Percentiles rank a stretch among this genome's conserved stretches.
phyloP scores from a whole-genome alignment of 2,113 vertebrate species.

The Promerops cafer region DNA sequence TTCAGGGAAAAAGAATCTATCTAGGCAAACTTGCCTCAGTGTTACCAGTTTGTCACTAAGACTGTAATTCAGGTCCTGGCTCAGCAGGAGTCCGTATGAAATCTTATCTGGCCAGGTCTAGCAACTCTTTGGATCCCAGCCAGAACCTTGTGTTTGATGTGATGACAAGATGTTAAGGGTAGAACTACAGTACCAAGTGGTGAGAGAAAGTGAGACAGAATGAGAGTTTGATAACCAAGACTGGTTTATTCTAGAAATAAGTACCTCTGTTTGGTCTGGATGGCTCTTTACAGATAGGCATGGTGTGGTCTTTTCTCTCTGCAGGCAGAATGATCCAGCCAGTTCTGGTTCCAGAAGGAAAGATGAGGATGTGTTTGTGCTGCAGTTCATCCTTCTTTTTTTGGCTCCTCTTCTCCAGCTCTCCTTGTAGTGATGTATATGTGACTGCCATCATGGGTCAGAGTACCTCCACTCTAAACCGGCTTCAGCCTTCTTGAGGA shows the following conservation, averaged over 20 bases:
- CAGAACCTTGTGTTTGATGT: background rate
- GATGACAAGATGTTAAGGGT: background rate
- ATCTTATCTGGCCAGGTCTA: background rate
- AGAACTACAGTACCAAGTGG: background rate
- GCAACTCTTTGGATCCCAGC: background rate
- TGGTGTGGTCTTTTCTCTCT: background rate
- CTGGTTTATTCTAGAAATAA: background rate
- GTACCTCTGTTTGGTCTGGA: background rate
- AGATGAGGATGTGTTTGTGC: background rate
- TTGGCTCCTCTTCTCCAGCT: background rate
- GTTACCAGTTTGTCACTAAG: background rate
- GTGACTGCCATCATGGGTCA: rapidly evolving
- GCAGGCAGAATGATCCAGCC: background rate
- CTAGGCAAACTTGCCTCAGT: background rate
- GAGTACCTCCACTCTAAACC: background rate
- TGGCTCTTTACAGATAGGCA: background rate
- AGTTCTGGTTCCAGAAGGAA: background rate
- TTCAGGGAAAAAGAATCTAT: background rate
- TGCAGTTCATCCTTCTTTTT: background rate
- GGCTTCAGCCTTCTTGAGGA: background rate
- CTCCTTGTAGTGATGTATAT: background rate
- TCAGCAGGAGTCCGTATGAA: background rate
- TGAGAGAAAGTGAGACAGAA: background rate
- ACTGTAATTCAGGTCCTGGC: background rate
- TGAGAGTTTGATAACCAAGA: background rate